Evolutionary conservation across 2,888 invertebrate genomes (phyloP).

Genomic region (Taphrorychus bicolor): DNA sequence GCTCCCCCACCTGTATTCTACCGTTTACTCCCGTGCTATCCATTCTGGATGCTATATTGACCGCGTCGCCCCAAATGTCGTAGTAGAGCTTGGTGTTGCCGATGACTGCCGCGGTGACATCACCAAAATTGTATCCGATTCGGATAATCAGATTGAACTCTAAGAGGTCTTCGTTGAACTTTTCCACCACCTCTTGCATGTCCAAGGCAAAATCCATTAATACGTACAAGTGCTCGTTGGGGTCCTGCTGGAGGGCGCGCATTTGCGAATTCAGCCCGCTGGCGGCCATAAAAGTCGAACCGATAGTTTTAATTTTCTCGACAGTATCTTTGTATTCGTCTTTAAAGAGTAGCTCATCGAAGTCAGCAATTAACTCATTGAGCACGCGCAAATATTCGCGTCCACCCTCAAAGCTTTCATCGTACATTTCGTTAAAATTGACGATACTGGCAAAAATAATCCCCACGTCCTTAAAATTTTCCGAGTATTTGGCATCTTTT

Average conservation of each 20-base stretch:
- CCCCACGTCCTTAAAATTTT: constrained; percentile 90
- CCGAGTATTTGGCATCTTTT: constrained; percentile 91
- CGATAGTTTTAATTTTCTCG: constrained; percentile 98
- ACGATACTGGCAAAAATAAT: constrained; percentile 97
- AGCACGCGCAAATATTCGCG: constrained; percentile 93
- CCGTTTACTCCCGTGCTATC: constrained; percentile 93
- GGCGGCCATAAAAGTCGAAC: constrained; percentile 97
- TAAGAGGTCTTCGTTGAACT: constrained; percentile 88
- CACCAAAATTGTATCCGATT: constrained; percentile 92
- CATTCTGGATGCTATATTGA: constrained; percentile 97
- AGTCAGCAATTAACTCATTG: constrained; percentile 95
- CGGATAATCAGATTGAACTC: constrained; percentile 87
- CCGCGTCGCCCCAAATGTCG: constrained; percentile 99
- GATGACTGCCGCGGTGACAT: constrained; percentile 96
- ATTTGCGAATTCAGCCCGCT: constrained; percentile 88
- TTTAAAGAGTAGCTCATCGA: constrained; percentile 85
- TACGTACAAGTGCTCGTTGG: constrained; percentile 81
- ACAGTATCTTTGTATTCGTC: constrained; percentile 80
- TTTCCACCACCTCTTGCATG: constrained; percentile 85
- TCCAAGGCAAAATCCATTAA: constrained; percentile 93
- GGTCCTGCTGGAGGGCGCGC: constrained; percentile 71
- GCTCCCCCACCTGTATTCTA: constrained; percentile 82
- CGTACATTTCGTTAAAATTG: constrained; percentile 98
- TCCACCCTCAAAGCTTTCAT: constrained; percentile 94
- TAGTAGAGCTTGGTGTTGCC: constrained; percentile 96